Conservation (phyloP, 2,113 vertebrate species). For the Thunnus maccoyii region DNA sequence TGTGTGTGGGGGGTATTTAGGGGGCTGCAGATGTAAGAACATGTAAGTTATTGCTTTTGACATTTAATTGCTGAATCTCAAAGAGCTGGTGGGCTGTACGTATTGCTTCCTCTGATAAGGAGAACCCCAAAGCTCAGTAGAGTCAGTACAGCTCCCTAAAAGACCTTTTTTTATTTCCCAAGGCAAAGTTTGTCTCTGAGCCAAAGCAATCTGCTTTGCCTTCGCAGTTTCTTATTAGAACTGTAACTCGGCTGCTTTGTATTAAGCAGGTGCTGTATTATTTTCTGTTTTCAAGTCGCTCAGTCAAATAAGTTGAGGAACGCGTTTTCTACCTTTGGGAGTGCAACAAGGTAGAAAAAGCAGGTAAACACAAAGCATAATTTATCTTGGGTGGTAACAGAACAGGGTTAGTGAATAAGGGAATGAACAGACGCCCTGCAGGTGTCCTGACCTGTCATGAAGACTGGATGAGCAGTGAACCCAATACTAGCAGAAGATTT, state of each 20-base stretch:
- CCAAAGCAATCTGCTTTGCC: slow-evolving; percentile 66
- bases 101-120: slow-evolving; percentile 67
- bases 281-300: slow-evolving; percentile 49
- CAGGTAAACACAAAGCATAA: slow-evolving; percentile 13
- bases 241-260: slow-evolving; percentile 32
- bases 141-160: slow-evolving; percentile 37
- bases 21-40: slow-evolving; percentile 34
- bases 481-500: slow-evolving; percentile 19
- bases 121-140: slow-evolving; percentile 44
- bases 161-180: slow-evolving; percentile 64
- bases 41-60: slow-evolving; percentile 52
- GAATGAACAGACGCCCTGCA: slow-evolving; percentile 16
- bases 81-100: slow-evolving; percentile 56
- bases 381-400: slow-evolving; percentile 39
- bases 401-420: slow-evolving; percentile 32
- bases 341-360: slow-evolving; percentile 15
- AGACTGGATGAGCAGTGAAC: slow-evolving; percentile 24
- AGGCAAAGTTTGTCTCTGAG: slow-evolving; percentile 49
- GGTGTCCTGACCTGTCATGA: slow-evolving; percentile 32
- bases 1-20: slow-evolving; percentile 41
- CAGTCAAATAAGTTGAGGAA: slow-evolving; percentile 40
- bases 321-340: slow-evolving; percentile 39
- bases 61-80: slow-evolving; percentile 68
- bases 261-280: slow-evolving; percentile 30
- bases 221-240: slow-evolving; percentile 55